These are phyloP conservation scores for Erethizon dorsatum DNA, from an alignment of 2,797 vertebrate species.

Conservation along the genomic window DNA sequence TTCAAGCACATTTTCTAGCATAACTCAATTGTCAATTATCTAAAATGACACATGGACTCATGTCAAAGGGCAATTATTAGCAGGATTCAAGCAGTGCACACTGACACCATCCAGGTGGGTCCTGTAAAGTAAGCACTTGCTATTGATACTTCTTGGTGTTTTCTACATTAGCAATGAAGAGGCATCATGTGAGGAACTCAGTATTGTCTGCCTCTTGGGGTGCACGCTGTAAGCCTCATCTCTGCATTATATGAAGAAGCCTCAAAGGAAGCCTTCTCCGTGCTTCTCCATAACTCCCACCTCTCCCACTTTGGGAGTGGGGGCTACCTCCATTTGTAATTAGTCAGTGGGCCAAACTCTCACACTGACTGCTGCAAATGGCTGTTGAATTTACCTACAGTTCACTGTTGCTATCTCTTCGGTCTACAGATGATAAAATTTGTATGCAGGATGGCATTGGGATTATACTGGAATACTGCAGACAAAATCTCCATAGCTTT, in stretches of 20 bases:
- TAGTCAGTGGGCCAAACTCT: background rate
- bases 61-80: background rate
- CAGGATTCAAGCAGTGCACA: background rate
- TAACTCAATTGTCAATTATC: background rate
- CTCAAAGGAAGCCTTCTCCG: background rate
- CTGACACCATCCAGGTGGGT: background rate
- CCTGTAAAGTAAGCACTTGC: background rate
- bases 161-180: background rate
- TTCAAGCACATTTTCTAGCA: background rate
- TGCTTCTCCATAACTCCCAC: background rate
- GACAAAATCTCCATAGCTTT: background rate
- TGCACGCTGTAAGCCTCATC: background rate
- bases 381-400: too few species aligned
- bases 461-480: background rate
- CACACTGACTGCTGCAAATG: background rate
- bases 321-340: background rate
- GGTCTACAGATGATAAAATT: background rate
- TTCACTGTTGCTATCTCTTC: background rate
- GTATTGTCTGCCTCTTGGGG: background rate
- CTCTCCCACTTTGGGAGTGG: background rate
- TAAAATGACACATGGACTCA: background rate
- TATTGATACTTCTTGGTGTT: background rate
- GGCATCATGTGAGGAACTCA: background rate
- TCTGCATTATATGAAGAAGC: background rate
- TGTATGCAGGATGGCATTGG: background rate